Percentiles rank a stretch among this genome's conserved stretches.
Conservation (phyloP, 2,888 invertebrate genomes). For the Parnassius orleans region DNA sequence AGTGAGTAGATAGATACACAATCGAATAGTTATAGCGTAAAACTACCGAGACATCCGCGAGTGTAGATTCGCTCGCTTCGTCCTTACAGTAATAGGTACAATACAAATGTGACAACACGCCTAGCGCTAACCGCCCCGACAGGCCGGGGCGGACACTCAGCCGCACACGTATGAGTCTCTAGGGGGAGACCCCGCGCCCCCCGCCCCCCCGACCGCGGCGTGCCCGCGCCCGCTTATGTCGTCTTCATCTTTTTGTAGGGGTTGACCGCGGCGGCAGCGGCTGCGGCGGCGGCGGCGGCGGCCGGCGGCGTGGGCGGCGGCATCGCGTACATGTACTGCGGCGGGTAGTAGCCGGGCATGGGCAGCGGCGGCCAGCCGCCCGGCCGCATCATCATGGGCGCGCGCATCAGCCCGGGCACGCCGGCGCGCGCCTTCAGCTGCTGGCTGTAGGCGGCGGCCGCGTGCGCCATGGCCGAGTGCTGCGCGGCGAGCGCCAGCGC, state of each 20-base stretch:
- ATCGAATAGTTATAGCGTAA: slow-evolving; percentile 76
- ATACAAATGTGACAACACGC: slow-evolving; percentile 80
- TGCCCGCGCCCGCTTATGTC: slow-evolving; percentile 79
- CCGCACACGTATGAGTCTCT: slow-evolving; percentile 76
- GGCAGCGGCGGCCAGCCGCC: slow-evolving; percentile 73
- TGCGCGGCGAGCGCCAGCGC: slow-evolving; percentile 78
- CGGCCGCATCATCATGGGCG: slow-evolving; percentile 64
- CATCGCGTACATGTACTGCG: slow-evolving; percentile 77
- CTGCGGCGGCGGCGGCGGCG: slow-evolving; percentile 66
- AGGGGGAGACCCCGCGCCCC: slow-evolving; percentile 75
- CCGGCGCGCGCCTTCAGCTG: slow-evolving; percentile 86
- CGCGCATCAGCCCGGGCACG: slow-evolving; percentile 68
- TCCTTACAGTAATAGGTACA: slow-evolving; percentile 72
- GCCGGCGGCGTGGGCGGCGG: slow-evolving; percentile 70
- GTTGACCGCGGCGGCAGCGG: slow-evolving; percentile 81
- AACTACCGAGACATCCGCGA: slow-evolving; percentile 76
- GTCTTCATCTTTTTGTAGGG: slow-evolving; percentile 96
- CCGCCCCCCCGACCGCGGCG: slow-evolving; percentile 62
- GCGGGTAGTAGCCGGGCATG: slow-evolving; percentile 74
- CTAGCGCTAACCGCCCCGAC: slow-evolving; percentile 77
- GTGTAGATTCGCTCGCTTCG: slow-evolving; percentile 72
- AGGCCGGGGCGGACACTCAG: slow-evolving; percentile 67
- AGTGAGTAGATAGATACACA: slow-evolving; percentile 75
- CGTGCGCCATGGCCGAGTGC: slow-evolving; percentile 66
- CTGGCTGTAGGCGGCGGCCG: slow-evolving; percentile 70